Percentiles rank a stretch among this genome's conserved stretches.
Conservation (phyloP, 2,888 invertebrate genomes). For the Hypselothyrea guttata region DNA sequence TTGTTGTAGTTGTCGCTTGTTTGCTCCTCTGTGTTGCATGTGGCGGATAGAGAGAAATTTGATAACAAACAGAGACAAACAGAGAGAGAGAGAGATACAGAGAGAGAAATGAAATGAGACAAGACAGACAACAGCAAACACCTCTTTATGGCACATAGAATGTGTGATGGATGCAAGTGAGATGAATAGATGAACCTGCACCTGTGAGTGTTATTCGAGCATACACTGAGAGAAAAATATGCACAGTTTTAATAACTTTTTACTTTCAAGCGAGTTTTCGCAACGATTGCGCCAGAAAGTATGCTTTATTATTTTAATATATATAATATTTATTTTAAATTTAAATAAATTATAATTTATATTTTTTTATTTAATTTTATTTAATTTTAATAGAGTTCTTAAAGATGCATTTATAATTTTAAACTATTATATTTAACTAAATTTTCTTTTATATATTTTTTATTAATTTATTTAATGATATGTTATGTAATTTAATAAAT, state of each 20-base stretch:
- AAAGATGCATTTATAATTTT: too few relatives aligned
- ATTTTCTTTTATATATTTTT: too few relatives aligned
- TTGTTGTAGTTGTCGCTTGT: constrained; percentile 31
- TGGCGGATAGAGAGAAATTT: constrained; percentile 50
- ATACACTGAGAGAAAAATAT: constrained; percentile 4
- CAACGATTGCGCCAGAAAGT: background rate
- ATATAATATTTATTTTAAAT: too few relatives aligned
- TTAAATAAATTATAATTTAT: too few relatives aligned
- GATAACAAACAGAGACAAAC: constrained; percentile 47
- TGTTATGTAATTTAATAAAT: too few relatives aligned
- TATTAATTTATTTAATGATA: too few relatives aligned
- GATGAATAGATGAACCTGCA: constrained; percentile 35
- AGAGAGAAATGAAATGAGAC: constrained; percentile 30
- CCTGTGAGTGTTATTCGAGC: constrained; percentile 36
- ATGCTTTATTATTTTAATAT: too few relatives aligned
- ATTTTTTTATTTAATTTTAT: too few relatives aligned
- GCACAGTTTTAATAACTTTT: too few relatives aligned
- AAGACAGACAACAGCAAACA: constrained; percentile 59
- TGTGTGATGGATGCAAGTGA: constrained; percentile 18
- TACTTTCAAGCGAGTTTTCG: background rate
- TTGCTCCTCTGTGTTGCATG: constrained; percentile 60
- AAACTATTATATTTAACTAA: too few relatives aligned
- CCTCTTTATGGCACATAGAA: constrained; percentile 15
- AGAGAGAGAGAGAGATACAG: constrained; percentile 19
- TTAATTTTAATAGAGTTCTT: too few relatives aligned